A percentile compares a stretch with the other conserved stretches of the same genome.
Evolutionary conservation across 2,888 invertebrate genomes (phyloP).

Genomic region (Cephonodes hylas): DNA sequence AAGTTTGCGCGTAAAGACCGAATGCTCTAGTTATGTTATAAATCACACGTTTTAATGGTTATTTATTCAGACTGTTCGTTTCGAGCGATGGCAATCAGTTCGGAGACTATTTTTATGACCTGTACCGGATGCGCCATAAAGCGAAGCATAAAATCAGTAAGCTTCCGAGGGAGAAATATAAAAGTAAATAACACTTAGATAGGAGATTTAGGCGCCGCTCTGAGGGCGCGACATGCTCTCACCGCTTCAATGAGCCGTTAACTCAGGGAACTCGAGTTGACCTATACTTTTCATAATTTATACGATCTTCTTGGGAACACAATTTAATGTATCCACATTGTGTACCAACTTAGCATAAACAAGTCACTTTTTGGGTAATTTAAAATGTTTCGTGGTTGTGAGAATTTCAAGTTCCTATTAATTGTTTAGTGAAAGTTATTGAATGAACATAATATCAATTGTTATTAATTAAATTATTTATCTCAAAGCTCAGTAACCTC

Average conservation of each 20-base stretch:
- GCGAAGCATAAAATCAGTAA: slow-evolving; percentile 73
- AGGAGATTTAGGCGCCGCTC: slow-evolving; percentile 59
- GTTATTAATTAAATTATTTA: neutral
- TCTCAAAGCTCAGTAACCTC: neutral
- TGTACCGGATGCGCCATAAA: slow-evolving; percentile 75
- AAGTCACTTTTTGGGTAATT: neutral
- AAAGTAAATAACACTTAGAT: slow-evolving; percentile 76
- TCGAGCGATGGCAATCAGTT: slow-evolving; percentile 70
- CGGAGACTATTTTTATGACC: slow-evolving; percentile 73
- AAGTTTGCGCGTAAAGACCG: slow-evolving; percentile 24
- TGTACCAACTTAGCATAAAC: neutral
- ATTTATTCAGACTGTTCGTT: slow-evolving; percentile 62
- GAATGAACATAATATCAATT: neutral
- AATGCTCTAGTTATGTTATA: slow-evolving; percentile 48
- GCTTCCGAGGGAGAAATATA: slow-evolving; percentile 68
- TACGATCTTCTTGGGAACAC: slow-evolving; percentile 14
- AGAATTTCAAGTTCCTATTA: neutral
- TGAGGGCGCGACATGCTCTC: slow-evolving; percentile 41
- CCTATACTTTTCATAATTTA: slow-evolving; percentile 45
- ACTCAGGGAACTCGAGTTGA: slow-evolving; percentile 44
- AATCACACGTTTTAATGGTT: slow-evolving; percentile 68
- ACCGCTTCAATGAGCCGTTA: slow-evolving; percentile 49
- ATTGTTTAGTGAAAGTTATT: neutral
- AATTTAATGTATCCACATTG: slow-evolving; percentile 3
- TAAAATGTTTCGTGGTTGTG: neutral